A percentile compares a stretch with the other conserved stretches of the same genome.
phyloP scores from a whole-genome alignment of 2,888 invertebrate genomes.

The Sinopyrophorus schimmeli region DNA sequence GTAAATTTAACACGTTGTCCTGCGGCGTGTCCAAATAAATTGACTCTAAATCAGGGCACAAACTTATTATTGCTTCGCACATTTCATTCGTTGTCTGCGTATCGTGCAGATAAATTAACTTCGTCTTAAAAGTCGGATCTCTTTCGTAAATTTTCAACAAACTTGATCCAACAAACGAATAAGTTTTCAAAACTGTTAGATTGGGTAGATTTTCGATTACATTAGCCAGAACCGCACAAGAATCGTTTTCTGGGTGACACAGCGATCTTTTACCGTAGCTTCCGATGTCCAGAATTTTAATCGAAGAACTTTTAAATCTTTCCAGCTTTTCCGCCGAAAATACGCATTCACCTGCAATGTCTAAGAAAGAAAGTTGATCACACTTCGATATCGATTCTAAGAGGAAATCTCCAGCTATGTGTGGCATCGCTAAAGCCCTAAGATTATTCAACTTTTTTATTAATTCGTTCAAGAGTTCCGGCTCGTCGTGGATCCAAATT shows the following conservation, averaged over 20 bases:
- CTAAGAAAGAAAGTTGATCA: conserved; percentile 62
- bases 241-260: conserved; percentile 55
- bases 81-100: conserved; percentile 63
- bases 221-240: conserved; percentile 62
- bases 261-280: conserved; percentile 71
- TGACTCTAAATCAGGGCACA: conserved; percentile 67
- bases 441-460: conserved; percentile 64
- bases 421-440: conserved; percentile 67
- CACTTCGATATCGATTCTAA: conserved; percentile 63
- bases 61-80: conserved; percentile 62
- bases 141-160: conserved; percentile 61
- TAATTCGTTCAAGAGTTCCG: conserved; percentile 64
- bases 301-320: conserved; percentile 59
- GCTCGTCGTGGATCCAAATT: conserved; percentile 72
- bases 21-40: conserved; percentile 68
- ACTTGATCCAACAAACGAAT: conserved; percentile 69
- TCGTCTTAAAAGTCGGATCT: conserved; percentile 62
- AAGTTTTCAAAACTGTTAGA: conserved; percentile 66
- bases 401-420: conserved; percentile 71
- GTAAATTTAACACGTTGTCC: conserved; percentile 57
- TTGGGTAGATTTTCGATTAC: conserved; percentile 67
- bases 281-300: conserved; percentile 69
- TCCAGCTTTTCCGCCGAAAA: conserved; percentile 68
- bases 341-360: conserved; percentile 72
- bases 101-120: conserved; percentile 69